A percentile compares a stretch with the other conserved stretches of the same genome.
Conservation (phyloP, 1,140 invertebrate genomes). For the Scylla paramamosain region DNA sequence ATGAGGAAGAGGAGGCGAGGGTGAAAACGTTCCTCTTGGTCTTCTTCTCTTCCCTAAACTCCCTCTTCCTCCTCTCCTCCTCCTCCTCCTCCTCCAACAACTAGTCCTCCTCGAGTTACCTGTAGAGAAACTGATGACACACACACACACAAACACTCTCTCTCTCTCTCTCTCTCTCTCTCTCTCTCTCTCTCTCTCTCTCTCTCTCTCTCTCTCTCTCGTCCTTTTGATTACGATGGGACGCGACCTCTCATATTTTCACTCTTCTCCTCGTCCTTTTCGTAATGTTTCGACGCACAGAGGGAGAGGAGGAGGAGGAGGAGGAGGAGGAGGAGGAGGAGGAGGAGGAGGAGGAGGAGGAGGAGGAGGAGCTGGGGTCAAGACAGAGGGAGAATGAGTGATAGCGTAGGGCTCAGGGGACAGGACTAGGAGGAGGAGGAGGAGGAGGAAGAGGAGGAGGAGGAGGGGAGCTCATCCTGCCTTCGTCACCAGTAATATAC, state of each 20-base stretch:
- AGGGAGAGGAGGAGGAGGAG: not conserved
- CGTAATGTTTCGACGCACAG: not conserved
- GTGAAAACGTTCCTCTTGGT: slow-evolving; percentile 46
- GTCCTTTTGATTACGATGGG: not conserved
- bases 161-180: too few relatives aligned
- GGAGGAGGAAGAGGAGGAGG: not conserved
- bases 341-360: not conserved
- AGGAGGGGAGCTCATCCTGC: not conserved
- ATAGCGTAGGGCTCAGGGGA: not conserved
- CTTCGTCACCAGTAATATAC: too few relatives aligned
- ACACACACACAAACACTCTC: too few relatives aligned
- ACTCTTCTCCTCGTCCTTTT: not conserved
- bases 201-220: not conserved
- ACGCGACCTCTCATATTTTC: not conserved
- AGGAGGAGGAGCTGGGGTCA: not conserved
- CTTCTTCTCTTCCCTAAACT: not conserved
- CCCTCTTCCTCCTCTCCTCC: not conserved
- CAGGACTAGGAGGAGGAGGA: not conserved
- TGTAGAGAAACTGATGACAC: too few relatives aligned
- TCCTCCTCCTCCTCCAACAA: not conserved
- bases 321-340: not conserved
- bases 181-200: too few relatives aligned
- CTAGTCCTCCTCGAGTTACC: not conserved
- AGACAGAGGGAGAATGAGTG: not conserved
- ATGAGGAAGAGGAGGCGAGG: slow-evolving; percentile 28